Evolutionary conservation across 2,888 invertebrate species (phyloP).

Genomic region (Capitulum mitella): DNA sequence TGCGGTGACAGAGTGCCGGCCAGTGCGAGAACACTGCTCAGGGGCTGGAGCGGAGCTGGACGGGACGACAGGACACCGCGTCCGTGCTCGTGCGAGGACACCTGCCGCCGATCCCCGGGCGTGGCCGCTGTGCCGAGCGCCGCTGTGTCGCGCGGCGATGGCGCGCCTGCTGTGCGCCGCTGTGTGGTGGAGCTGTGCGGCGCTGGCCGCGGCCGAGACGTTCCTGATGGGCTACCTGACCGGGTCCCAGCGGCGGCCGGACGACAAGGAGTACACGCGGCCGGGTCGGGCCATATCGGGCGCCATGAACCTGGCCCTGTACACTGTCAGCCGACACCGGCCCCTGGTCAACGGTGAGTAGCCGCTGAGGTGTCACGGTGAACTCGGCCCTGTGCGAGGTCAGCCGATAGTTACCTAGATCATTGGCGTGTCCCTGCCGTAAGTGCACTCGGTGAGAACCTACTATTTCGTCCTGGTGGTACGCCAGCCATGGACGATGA

Average conservation of each 20-base stretch:
- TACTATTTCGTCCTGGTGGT: too few species aligned
- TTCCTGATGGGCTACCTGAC: conserved; percentile 40
- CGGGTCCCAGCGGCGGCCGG: conserved; percentile 38
- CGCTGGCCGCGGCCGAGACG: not conserved
- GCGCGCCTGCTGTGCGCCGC: not conserved
- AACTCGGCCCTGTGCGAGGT: too few species aligned
- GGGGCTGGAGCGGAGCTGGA: too few species aligned
- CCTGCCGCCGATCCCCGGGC: not conserved
- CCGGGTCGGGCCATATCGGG: conserved; percentile 44
- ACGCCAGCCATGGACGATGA: too few species aligned
- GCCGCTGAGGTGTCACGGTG: too few species aligned
- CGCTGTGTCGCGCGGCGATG: not conserved
- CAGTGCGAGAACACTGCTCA: too few species aligned
- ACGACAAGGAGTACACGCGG: conserved; percentile 40
- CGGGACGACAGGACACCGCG: too few species aligned
- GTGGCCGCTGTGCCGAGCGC: not conserved
- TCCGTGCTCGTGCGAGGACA: too few species aligned
- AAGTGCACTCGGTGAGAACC: too few species aligned
- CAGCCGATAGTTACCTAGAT: too few species aligned
- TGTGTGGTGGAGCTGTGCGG: not conserved
- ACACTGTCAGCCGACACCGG: conserved; percentile 41
- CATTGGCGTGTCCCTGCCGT: too few species aligned
- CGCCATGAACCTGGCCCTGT: conserved; percentile 45
- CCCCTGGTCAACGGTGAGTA: not conserved
- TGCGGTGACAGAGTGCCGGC: too few species aligned